Evolutionary conservation across 2,113 vertebrate genomes (phyloP), one percentile per base, ranked within the genome.

Genomic region (Xenotilapia caudafasciata): DNA sequence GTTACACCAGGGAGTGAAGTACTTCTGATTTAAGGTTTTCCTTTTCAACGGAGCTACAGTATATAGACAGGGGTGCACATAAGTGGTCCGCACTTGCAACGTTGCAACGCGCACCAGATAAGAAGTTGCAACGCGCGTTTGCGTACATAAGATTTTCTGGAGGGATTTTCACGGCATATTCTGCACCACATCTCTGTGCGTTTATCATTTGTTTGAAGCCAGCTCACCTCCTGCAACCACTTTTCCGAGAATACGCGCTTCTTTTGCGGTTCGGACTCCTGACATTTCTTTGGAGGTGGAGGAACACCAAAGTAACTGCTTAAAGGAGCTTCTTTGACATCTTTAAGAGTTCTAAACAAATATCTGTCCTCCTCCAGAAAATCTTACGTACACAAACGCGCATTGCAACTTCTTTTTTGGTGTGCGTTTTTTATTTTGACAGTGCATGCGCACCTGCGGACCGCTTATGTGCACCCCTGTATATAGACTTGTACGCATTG

Each of bases 381-480:
- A 58, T 31, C 7, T 6, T 31, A 58, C 0, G 5, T 58, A 17
- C 14, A 1, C 26, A 58, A 31, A 31, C 26, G 0, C 0, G 7
- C 14, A 0, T 58, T 31, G 55, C 55, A 58, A 28, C 55, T 58
- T 15, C 7, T 58, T 31, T 1, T 58, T 1, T 58, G 26, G 26
- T 31, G 55, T 1, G 5, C 3, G 1, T 60, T 60, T 60, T 60
- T 4, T 31, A 17, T 60, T 60, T 60, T 60, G 26, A 60, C 26
- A 31, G 56, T 0, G 8, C 56, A 60, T 31, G 56, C 14, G 0
- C 56, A 60, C 14, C 26, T 31, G 56, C 2, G 8, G 56, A 17
- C 56, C 1, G 0, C 14, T 60, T 60, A 31, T 60, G 26, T 31
- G 8, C 56, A 31, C 0, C 5, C 14, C 26, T 60, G 31, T 35